Percentiles rank a stretch among this genome's conserved stretches.
phyloP scores from a whole-genome alignment of 2,888 invertebrate species.

The Keiferia lycopersicella region DNA sequence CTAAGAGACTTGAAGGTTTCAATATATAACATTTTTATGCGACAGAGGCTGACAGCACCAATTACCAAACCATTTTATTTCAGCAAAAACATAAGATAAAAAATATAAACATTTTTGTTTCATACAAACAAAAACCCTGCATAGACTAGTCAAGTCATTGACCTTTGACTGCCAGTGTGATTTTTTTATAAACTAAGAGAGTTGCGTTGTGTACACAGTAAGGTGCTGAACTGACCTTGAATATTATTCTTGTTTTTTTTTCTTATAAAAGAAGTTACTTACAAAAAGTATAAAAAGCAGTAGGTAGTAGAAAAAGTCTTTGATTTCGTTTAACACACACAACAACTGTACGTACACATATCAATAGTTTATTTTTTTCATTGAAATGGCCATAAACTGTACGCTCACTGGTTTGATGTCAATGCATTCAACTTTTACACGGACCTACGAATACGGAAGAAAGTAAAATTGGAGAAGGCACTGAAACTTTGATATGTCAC shows the following conservation, averaged over 20 bases:
- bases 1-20: too few species aligned
- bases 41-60: neutral
- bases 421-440: constrained; percentile 26
- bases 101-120: neutral
- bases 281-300: too few species aligned
- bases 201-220: constrained; percentile 40
- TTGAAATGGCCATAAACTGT: neutral
- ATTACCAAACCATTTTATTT: too few species aligned
- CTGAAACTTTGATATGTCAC: neutral
- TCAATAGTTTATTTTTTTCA: too few species aligned
- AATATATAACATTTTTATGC: too few species aligned
- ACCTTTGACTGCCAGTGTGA: constrained; percentile 52
- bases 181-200: constrained; percentile 58
- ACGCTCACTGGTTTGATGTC: constrained; percentile 25
- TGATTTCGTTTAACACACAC: too few species aligned
- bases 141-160: constrained; percentile 47
- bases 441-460: constrained; percentile 21
- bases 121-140: constrained; percentile 8
- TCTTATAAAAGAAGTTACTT: too few species aligned
- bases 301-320: too few species aligned
- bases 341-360: too few species aligned
- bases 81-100: too few species aligned
- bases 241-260: too few species aligned
- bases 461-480: constrained; percentile 13
- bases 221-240: constrained; percentile 18